Base-by-base conservation (phyloP, 2,113 vertebrate species). In the Siniperca knerii region DNA sequence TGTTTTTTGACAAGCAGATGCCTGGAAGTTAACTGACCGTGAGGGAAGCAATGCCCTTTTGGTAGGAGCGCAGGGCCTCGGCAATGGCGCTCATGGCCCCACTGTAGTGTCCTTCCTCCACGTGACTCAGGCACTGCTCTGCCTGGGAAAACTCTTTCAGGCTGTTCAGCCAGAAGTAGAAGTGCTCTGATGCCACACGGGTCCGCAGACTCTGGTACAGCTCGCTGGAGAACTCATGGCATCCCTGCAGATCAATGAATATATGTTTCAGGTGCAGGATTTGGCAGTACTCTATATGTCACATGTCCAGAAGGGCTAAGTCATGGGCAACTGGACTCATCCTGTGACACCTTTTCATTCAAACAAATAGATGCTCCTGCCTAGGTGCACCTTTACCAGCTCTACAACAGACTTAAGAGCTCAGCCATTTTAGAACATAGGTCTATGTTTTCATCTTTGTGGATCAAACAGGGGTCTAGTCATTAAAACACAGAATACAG, bases 91-190 rank as follows among this genome's bases (percentile, higher is more conserved):
- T 96, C 92, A 99, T 97, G 0, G 97, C 96, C 0, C 96, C 97
- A 20, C 98, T 97, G 83, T 97, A 98, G 95, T 96, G 95, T 20
- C 96, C 95, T n/a, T 99, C 97, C 75, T 97, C 94, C 88, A 99
- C 94, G 37, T 94, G 96, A 7, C 96, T 96, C 85, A 99, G 95
- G 82, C 97, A 97, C 91, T 98, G 97, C 82, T 99, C 98, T 0
- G 98, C 98, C 60, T 97, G 97, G 16, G 98, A 98, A 87, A 99
- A 99, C 94, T 99, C 98, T 94, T 98, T 98, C 94, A 99, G 94
- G 90, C 98, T 97, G 91, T 99, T 99, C 60, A 99, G 96, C 98
- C 98, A 99, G 94, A 99, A 99, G 97, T 99, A 99, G 92, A 99
- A 98, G 91, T 99, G 98, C 70, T 99, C 98, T 0, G 98, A 99